Base-by-base conservation (phyloP, 2,888 invertebrate genomes). In the Phyllotreta striolata region DNA sequence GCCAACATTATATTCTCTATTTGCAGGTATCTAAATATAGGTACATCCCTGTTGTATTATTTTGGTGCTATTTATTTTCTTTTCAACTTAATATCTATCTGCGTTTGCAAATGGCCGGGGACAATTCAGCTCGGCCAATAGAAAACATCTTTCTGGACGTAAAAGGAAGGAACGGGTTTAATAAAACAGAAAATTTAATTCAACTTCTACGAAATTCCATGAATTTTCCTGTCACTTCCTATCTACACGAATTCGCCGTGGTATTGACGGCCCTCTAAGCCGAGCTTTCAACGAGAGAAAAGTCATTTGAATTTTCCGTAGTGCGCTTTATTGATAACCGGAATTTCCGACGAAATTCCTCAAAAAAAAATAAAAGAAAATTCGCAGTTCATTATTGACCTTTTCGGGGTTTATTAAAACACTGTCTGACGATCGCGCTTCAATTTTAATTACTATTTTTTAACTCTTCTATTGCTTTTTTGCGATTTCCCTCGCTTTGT, bases 111-210 rank as follows among this genome's bases (percentile, higher is more conserved):
- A 8, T 51, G 37, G 24, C 37, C 39, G 39, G 14, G 39, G 40
- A 40, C 38, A 13, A 14, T 38, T 54, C 54, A 54, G 9, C 54
- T 14, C 12, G 14, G 54, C 38, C 54, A 12, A 49, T 6, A 13
- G 14, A 14, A 24, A 24, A 38, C 54, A 14, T 37, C 54, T 14
- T 8, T n/a, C 10, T 43, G 47, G 39, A 65, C 58, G 58, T 61
- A 43, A 62, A 55, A 34, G 58, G 47, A 60, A 55, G 54, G 63
- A 64, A 59, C 64, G 57, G 56, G 60, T 68, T 69, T 67, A 64
- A 69, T 66, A 68, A 66, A 66, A 66, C 62, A 64, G 67, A 67
- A 70, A 71, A 69, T 70, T 66, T 66, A 62, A 68, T 70, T 68
- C 61, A 66, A 68, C 64, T 69, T 63, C 60, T 58, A 67, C 64